Conservation (phyloP, 1,140 invertebrate species). For the Telenomus remus region DNA sequence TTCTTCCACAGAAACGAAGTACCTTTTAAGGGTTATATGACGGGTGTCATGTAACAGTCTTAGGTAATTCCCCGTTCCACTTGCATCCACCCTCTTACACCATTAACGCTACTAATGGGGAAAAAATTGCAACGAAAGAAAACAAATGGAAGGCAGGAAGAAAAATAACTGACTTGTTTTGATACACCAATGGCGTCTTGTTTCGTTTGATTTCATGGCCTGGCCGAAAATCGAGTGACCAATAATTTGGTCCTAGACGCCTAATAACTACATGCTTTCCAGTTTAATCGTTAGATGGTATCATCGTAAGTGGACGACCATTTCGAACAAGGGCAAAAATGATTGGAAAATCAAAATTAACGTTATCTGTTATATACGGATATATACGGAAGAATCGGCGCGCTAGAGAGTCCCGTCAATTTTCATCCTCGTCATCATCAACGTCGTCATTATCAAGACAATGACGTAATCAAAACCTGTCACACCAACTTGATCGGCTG, state of each 20-base stretch:
- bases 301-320: conserved; percentile 8
- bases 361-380: neutral
- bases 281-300: conserved; percentile 32
- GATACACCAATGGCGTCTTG: conserved; percentile 23
- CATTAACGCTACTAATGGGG: conserved; percentile 51
- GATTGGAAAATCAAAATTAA: neutral
- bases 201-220: conserved; percentile 44
- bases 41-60: conserved; percentile 47
- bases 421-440: conserved; percentile 24
- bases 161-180: conserved; percentile 49
- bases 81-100: conserved; percentile 33
- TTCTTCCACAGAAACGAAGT: conserved; percentile 24
- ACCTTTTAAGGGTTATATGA: conserved; percentile 50
- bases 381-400: conserved; percentile 11
- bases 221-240: conserved; percentile 13
- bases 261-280: conserved; percentile 13
- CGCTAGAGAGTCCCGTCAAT: conserved; percentile 4
- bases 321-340: neutral
- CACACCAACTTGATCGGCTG: conserved; percentile 20
- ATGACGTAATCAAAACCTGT: conserved; percentile 41
- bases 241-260: conserved; percentile 34
- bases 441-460: conserved; percentile 22
- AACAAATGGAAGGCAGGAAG: conserved; percentile 32
- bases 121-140: conserved; percentile 43
- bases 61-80: conserved; percentile 27